Percentiles rank a stretch among this genome's conserved stretches.
Conservation (phyloP, 2,888 invertebrate genomes). For the Hirudinaria manillensis region DNA sequence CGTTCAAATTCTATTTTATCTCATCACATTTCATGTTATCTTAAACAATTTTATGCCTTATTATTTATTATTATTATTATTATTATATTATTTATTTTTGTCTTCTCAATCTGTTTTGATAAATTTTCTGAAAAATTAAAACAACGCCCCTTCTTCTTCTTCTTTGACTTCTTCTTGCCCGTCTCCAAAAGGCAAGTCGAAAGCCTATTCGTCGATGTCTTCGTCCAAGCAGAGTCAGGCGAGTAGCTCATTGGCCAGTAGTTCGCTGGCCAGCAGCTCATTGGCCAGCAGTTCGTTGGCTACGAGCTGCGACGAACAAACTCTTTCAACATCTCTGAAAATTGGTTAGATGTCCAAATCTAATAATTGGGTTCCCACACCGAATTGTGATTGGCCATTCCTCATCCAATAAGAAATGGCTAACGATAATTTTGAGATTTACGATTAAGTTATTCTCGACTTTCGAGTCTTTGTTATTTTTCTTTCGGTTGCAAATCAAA, state of each 20-base stretch:
- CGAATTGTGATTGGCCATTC: too few relatives aligned
- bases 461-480: neutral
- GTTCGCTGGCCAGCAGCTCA: conserved; percentile 30
- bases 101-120: too few relatives aligned
- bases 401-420: too few relatives aligned
- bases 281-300: conserved; percentile 24
- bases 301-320: conserved; percentile 34
- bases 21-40: too few relatives aligned
- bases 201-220: conserved; percentile 25
- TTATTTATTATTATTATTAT: neutral
- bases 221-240: conserved; percentile 28
- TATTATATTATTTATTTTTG: neutral
- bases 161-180: too few relatives aligned
- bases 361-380: neutral
- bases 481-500: neutral
- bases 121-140: too few relatives aligned
- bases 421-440: neutral
- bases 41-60: neutral
- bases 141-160: too few relatives aligned
- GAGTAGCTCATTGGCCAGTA: conserved; percentile 16
- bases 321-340: conserved; percentile 29
- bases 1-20: too few relatives aligned
- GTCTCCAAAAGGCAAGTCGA: conserved; percentile 11
- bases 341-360: conserved; percentile 24
- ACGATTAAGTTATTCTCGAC: neutral